phyloP scores from a whole-genome alignment of 2,113 vertebrate species.

The Murina feae region DNA sequence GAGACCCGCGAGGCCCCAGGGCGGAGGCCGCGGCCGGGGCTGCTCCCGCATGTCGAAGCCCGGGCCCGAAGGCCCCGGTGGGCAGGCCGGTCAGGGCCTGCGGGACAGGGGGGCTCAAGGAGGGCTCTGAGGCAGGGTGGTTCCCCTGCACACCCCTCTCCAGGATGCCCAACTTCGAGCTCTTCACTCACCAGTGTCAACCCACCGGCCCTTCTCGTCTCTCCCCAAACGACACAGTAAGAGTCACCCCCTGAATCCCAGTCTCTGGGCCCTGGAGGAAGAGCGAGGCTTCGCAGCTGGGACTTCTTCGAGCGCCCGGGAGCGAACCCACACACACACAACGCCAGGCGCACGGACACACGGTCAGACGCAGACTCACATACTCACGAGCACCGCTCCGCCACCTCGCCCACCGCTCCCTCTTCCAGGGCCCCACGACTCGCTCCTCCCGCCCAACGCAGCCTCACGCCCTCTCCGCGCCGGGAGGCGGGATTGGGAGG shows the following conservation, averaged over 20 bases:
- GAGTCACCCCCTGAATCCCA: not conserved
- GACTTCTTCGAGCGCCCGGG: not conserved
- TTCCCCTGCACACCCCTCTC: not conserved
- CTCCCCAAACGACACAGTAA: not conserved
- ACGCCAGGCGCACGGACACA: not conserved
- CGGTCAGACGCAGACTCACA: not conserved
- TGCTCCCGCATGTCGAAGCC: slow-evolving; percentile 78
- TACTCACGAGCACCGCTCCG: not conserved
- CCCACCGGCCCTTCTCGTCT: not conserved
- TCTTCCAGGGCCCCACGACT: slow-evolving; percentile 38
- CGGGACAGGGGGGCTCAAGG: not conserved
- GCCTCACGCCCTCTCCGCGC: not conserved
- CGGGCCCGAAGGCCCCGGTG: slow-evolving; percentile 58
- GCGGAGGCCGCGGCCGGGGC: slow-evolving; percentile 60
- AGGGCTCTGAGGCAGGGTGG: not conserved
- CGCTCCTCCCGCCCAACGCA: not conserved
- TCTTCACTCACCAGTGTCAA: not conserved
- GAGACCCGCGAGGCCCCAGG: slow-evolving; percentile 73
- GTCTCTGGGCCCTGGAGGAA: not conserved
- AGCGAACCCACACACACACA: not conserved
- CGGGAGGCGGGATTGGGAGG: not conserved
- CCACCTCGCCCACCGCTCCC: not conserved
- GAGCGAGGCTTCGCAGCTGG: not conserved
- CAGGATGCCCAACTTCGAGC: not conserved
- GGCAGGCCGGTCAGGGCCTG: slow-evolving; percentile 42